Base-by-base conservation (phyloP, 2,113 vertebrate genomes). In the Tachuris rubrigastra region DNA sequence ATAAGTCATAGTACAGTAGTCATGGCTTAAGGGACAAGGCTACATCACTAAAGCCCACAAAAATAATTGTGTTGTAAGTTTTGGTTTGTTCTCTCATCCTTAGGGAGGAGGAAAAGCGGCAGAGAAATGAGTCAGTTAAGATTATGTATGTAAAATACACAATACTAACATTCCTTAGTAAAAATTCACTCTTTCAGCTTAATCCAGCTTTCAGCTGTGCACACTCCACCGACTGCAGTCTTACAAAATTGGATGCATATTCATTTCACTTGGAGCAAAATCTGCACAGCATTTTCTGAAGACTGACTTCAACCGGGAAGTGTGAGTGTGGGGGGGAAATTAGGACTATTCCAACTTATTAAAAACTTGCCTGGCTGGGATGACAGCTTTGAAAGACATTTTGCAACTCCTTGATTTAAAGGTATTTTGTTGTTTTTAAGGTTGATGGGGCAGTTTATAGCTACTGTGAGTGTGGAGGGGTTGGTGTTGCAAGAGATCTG, bases 1-100 rank as follows among this genome's bases (percentile, higher is more conserved):
- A 89, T 89, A 79, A 89, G 87, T 91, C 85, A 89, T 50, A 58
- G 81, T 92, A 95, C 91, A 85, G 94, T 96, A 89, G 63, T 66
- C 10, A 5, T 10, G 55, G 22, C 73, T 91, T 52, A 8, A 44
- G 52, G 31, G 74, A 89, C 62, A 77, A 66, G 53, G 47, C 74
- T 89, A 7, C 21, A n/a, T 73, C 87, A 63, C 94, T 85, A 49
- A 95, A 93, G 37, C 8, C 2, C 85, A 53, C 31, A 66, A 47
- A 93, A 83, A 74, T 44, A 11, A 5, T 50, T 52, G 49, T 14
- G 73, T 59, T 39, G 60, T 30, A 88, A 81, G 41, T 75, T 88
- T 35, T 9, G 13, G 24, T 20, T 75, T 69, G 42, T 75, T 88
- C 60, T 71, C 93, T 91, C 46, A 55, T 58, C 27, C 60, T 39